phyloP scores from a whole-genome alignment of 2,888 invertebrate genomes.

The Andrena chrysosceles region DNA sequence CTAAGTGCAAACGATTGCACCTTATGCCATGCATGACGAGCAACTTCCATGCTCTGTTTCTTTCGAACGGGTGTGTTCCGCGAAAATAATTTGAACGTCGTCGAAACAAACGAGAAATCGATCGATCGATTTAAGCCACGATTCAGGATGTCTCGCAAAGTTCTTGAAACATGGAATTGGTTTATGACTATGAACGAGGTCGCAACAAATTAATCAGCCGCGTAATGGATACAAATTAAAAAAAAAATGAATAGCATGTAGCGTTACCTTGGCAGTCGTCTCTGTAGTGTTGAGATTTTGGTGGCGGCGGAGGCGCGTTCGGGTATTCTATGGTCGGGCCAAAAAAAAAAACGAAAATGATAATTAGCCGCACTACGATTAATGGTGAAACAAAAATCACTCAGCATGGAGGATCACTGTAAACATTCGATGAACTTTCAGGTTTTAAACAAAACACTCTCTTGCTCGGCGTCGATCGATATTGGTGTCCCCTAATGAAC shows the following conservation, averaged over 20 bases:
- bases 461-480: slow-evolving; percentile 73
- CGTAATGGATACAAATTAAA: background rate
- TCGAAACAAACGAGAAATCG: background rate
- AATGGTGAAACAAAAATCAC: slow-evolving; percentile 36
- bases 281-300: slow-evolving; percentile 84
- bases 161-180: background rate
- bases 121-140: slow-evolving; percentile 15
- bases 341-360: slow-evolving; percentile 77
- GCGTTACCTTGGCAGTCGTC: slow-evolving; percentile 83
- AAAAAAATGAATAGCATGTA: slow-evolving; percentile 53
- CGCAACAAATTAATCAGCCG: slow-evolving; percentile 5
- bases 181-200: background rate
- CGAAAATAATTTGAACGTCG: slow-evolving; percentile 27
- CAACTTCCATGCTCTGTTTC: slow-evolving; percentile 57
- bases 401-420: slow-evolving; percentile 23
- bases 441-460: slow-evolving; percentile 48
- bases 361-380: slow-evolving; percentile 73
- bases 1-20: slow-evolving; percentile 23
- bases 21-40: slow-evolving; percentile 56
- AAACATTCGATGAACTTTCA: slow-evolving; percentile 42
- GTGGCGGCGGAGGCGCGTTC: slow-evolving; percentile 84
- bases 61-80: slow-evolving; percentile 19
- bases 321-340: slow-evolving; percentile 82
- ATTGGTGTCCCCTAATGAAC: slow-evolving; percentile 68
- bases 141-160: background rate